These are phyloP conservation scores for Denticeps clupeoides DNA, from an alignment of 2,797 vertebrate species.

Conservation along the genomic window DNA sequence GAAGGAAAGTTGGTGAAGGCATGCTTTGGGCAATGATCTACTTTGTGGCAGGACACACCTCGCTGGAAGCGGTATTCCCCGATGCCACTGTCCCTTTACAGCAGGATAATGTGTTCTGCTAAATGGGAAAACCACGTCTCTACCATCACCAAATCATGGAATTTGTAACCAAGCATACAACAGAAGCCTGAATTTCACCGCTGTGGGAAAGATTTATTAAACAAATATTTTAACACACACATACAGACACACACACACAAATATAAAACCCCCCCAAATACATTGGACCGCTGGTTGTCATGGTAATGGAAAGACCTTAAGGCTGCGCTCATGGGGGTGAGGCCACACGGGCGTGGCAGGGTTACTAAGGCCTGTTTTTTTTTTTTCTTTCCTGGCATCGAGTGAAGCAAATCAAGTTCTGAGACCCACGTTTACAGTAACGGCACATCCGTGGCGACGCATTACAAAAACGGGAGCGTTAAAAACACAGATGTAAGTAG, in stretches of 20 bases:
- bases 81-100: too few relatives aligned
- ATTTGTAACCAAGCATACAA: too few relatives aligned
- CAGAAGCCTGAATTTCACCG: constrained; percentile 16
- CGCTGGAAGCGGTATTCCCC: too few relatives aligned
- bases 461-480: constrained; percentile 22
- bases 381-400: constrained; percentile 35
- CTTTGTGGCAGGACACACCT: too few relatives aligned
- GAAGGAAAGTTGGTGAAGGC: too few relatives aligned
- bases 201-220: constrained; percentile 59
- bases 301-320: constrained; percentile 52
- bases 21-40: too few relatives aligned
- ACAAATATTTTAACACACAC: constrained; percentile 46
- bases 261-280: constrained; percentile 61
- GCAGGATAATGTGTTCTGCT: too few relatives aligned
- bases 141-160: background rate
- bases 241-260: constrained; percentile 45
- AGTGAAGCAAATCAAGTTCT: constrained; percentile 26
- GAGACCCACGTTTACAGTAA: constrained; percentile 19
- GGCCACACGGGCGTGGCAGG: constrained; percentile 51
- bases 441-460: constrained; percentile 30
- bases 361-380: constrained; percentile 55
- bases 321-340: constrained; percentile 37
- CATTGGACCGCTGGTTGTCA: constrained; percentile 49
- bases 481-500: constrained; percentile 30
- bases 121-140: too few relatives aligned